Base-by-base conservation (phyloP, 2,113 vertebrate species). In the Eptesicus fuscus region DNA sequence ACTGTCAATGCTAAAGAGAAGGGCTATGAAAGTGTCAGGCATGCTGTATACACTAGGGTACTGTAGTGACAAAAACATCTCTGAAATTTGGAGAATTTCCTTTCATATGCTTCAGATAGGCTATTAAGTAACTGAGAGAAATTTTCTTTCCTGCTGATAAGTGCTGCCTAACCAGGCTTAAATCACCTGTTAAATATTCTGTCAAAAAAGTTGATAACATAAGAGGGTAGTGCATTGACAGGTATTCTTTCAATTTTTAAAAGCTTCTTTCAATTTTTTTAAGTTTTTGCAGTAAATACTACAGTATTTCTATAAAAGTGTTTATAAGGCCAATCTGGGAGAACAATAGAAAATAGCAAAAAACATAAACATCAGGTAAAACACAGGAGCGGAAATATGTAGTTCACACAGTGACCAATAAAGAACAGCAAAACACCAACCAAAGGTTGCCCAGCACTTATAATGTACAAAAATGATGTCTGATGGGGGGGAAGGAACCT, bases 111-210 rank as follows among this genome's bases (percentile, higher is more conserved):
- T 32, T 88, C 53, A 40, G 32, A 92, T 63, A 92, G 35, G 35
- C 69, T 63, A 80, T 53, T 90, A 86, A 93, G 59, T 47, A 74
- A 69, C 47, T 47, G 42, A 83, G 37, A 53, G 59, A 94, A 88
- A 92, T 70, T 74, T 91, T 51, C 53, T 95, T 95, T 59, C 78
- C 49, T 51, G 63, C 5, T 70, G 69, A 53, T 78, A 88, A 85
- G n/a, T 88, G 37, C 49, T 91, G 28, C 56, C 73, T 91, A 95
- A 47, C 53, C 59, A 95, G 42, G 61, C 44, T 94, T 74, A 96
- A 92, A 90, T 83, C n/a, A 25, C n/a, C 22, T 88, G 90, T 95
- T 88, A 92, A 96, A 88, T 73, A 92, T 44, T 95, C 78, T 94
- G 37, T 94, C 74, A 95, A 86, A 92, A 65, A 88, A 67, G 17